Base-by-base conservation (phyloP, 2,113 vertebrate genomes). In the Morone saxatilis region DNA sequence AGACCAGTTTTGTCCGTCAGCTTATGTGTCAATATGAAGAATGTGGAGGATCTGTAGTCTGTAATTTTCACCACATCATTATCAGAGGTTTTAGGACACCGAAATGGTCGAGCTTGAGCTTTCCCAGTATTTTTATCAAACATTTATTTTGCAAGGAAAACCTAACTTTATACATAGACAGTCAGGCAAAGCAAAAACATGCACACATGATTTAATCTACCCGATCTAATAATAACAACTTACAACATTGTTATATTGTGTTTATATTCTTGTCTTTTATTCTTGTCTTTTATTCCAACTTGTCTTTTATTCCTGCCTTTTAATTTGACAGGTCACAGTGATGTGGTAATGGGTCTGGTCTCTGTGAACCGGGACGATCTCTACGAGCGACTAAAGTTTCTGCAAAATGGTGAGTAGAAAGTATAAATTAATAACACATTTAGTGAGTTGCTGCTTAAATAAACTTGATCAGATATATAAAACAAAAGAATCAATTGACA, bases 331-430 rank as follows among this genome's bases (percentile, higher is more conserved):
- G 98, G 98, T 40, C 98, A 99, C 88, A 97, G 95, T 47, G 98
- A 99, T 59, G 97, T 98, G 22, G 93, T 99, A 0, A 97, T 99
- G 97, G 98, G 98, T 7, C 91, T 99, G 75, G 93, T 97, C 57
- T 99, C 98, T 0, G 63, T 97, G 6, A 98, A 95, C 71, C 88
- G 87, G 16, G 94, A 97, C 0, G 93, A 95, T 1, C 92, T 99
- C 20, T 90, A 97, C 0, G 86, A 96, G 1, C 95, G 89, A 50
- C 96, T 99, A 40, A 97, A 95, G 63, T 97, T 96, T 92, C 92
- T 99, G 73, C 98, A 99, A 86, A 96, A 97, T 6, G 91, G 98
- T 99, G 77, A 97, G 97, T 17, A 31, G n/a, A 43, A 57, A 72
- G 57, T 51, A 20, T 5, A 73, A 16, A 20, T 36, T 8, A 7